Evolutionary conservation across 2,113 vertebrate species (phyloP), one percentile per base, ranked within the genome.

Genomic region (Xyrauchen texanus): DNA sequence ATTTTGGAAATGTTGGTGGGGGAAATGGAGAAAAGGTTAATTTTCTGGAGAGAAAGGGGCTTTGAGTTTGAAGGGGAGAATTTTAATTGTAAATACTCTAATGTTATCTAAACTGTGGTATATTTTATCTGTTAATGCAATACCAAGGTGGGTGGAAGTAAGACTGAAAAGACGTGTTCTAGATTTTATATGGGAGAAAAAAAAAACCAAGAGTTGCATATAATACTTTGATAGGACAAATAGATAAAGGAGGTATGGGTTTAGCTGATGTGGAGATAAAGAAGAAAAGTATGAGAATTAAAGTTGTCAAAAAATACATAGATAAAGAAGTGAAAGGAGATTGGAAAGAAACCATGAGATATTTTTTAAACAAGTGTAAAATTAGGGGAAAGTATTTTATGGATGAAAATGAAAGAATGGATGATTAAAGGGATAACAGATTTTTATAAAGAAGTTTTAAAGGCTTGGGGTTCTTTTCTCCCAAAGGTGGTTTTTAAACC

Each of bases 31-130:
- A 46, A 11, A 49, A 45, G 71, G 34, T 13, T 55, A 12, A 60
- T 15, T n/a, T 74, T n/a, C 13, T 74, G 71, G 71, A 62, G 61
- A 62, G 8, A 12, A 7, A 49, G n/a, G 71, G 13, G 61, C 8
- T 6, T 1, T 74, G 11, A 46, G 12, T 3, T 2, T 74, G 10
- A 74, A 61, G 16, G 57, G 57, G 8, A 74, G 61, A 8, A 8
- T 61, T 6, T 61, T 60, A 16, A 34, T 61, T 16, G 0, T 74
- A 7, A 74, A 74, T 16, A 44, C 4, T 7, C 46, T 73, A 47
- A 44, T 73, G 70, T 7, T 62, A 1, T 74, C 57, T 3, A 61
- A 60, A 11, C 10, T 61, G 0, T 74, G 71, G 71, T 74, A 74
- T 6, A 7, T 61, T 2, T 11, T 49, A 7, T 47, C 45, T 75